Evolutionary conservation across 1,140 invertebrate genomes (phyloP).

Genomic region (Ptiloglossa arizonensis): DNA sequence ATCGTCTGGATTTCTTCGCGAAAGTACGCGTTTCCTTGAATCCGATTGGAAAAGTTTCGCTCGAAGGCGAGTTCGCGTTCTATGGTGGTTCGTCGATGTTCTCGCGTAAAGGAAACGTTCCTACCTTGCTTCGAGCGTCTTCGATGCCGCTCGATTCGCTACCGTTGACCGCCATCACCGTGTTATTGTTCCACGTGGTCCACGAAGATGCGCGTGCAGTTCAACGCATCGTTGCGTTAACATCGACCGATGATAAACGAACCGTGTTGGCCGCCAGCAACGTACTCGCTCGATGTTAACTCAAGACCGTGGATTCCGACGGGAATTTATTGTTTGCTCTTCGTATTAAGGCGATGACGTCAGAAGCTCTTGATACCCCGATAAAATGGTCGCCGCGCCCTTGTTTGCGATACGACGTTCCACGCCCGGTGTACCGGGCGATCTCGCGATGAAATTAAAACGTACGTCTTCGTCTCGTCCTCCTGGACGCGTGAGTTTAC

Average conservation of each 20-base stretch:
- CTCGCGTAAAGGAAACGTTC: no score
- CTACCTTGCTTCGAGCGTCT: neutral
- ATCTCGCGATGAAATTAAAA: neutral
- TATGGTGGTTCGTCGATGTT: no score
- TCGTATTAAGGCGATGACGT: constrained; percentile 23
- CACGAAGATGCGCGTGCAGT: neutral
- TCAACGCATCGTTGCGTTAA: neutral
- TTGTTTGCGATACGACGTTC: constrained; percentile 27
- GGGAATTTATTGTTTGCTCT: constrained; percentile 15
- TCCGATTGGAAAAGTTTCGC: no score
- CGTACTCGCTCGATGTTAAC: constrained; percentile 25
- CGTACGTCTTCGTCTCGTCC: neutral
- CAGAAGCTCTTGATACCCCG: constrained; percentile 46
- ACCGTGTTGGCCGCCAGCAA: neutral
- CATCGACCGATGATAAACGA: neutral
- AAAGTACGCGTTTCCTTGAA: no score
- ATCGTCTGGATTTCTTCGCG: no score
- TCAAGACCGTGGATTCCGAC: constrained; percentile 2
- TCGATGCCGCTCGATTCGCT: neutral
- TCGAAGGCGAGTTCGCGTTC: no score
- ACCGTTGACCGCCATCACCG: no score
- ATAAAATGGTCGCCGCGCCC: constrained; percentile 41
- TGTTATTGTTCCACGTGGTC: neutral
- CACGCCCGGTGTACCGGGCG: no score
- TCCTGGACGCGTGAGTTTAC: no score